Base-by-base conservation (phyloP, 1,140 invertebrate species). In the Orussus abietinus region DNA sequence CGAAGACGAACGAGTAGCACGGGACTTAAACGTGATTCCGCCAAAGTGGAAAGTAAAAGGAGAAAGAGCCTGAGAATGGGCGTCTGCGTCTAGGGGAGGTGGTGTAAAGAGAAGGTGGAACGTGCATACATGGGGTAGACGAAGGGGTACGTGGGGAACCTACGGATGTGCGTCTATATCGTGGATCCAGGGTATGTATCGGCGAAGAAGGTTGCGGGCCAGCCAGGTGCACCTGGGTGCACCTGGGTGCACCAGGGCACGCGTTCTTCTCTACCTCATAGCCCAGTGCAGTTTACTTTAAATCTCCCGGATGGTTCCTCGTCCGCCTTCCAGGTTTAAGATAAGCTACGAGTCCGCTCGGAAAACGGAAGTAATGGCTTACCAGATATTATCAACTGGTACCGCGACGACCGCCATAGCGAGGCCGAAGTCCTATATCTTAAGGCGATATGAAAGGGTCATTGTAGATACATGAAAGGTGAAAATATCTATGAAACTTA, bases 361-460 rank as follows among this genome's bases (percentile, higher is more conserved):
- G 55, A 51, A 57, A 57, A 57, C 51, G 51, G 51, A 57, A 57
- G 54, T 51, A 57, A 57, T 57, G 55, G 48, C 45, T 57, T 51
- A 57, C 48, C 45, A 57, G 51, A 57, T 57, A 57, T 57, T 57
- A 57, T 57, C 55, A 57, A 54, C 51, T 50, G 45, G 22, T 53
- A 42, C 32, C 51, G 43, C 47, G 45, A 33, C 38, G n/a, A n/a
- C n/a, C n/a, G n/a, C n/a, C n/a, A n/a, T n/a, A n/a, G n/a, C n/a
- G n/a, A n/a, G n/a, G n/a, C n/a, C n/a, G n/a, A n/a, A n/a, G n/a
- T n/a, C n/a, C n/a, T n/a, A n/a, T n/a, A n/a, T n/a, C n/a, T n/a
- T n/a, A n/a, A n/a, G n/a, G n/a, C n/a, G n/a, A n/a, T n/a, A n/a
- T n/a, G n/a, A n/a, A n/a, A n/a, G n/a, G n/a, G n/a, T n/a, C n/a